Conservation (phyloP, 2,888 invertebrate species). For the Cryptops parisi region DNA sequence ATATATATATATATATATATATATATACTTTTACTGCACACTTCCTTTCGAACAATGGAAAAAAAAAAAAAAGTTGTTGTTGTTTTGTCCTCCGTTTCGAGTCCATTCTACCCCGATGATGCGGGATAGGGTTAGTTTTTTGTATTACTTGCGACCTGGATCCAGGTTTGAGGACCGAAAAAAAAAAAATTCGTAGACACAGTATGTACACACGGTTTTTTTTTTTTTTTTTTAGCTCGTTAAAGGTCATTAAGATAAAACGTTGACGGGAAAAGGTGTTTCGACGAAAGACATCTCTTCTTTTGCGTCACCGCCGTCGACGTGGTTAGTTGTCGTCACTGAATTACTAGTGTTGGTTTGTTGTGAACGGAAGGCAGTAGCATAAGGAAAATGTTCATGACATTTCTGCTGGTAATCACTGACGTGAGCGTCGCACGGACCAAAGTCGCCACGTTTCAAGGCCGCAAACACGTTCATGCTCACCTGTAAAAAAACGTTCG, state of each 20-base stretch:
- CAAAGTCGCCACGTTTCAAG: conserved; percentile 64
- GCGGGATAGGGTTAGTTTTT: no score
- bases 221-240: neutral
- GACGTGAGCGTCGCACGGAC: conserved; percentile 44
- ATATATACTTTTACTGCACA: no score
- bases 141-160: no score
- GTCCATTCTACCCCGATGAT: no score
- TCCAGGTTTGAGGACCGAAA: neutral
- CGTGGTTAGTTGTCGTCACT: conserved; percentile 18
- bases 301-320: conserved; percentile 17
- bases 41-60: no score
- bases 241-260: conserved; percentile 7
- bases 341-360: conserved; percentile 1
- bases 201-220: neutral
- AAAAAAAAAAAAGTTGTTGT: no score
- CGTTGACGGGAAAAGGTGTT: no score
- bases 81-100: no score
- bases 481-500: conserved; percentile 43
- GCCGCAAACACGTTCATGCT: conserved; percentile 66
- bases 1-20: no score
- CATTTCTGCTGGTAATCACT: conserved; percentile 57
- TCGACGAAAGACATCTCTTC: conserved; percentile 13
- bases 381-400: conserved; percentile 58
- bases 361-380: conserved; percentile 47
- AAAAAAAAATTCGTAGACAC: neutral